Evolutionary conservation across 2,888 invertebrate species (phyloP), one percentile per base, ranked within the genome.

Genomic region (Sympetrum striolatum): DNA sequence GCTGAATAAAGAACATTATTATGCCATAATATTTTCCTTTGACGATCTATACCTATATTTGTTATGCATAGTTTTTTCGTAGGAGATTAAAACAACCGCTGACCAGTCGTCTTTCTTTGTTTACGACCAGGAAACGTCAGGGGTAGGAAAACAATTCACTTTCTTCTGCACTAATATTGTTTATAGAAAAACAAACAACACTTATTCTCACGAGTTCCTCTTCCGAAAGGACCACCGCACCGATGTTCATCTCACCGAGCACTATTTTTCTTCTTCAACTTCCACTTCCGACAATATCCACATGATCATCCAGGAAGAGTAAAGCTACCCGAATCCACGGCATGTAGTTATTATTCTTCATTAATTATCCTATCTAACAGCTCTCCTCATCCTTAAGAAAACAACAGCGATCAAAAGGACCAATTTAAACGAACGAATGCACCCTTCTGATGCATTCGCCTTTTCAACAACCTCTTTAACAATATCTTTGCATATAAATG

Each of bases 391-490:
- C 31, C 31, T 73, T 73, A 73, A 86, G 60, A 86, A 58, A 86
- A n/a, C 37, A 86, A 86, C 86, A 86, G 60, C 37, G 60, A 86
- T 86, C 58, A 86, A 64, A 82, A 86, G 58, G 60, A 86, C 86
- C 86, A 64, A 37, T 60, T 10, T 86, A 58, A 86, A 86, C 35
- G 35, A 37, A 86, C 86, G n/a, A 58, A 60, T 15, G 37, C 58
- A 58, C 18, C 53, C 53, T 53, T 53, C 53, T 5, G 53, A 53
- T 53, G 53, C 8, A 53, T 53, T 53, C 53, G 1, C 18, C 53
- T 18, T 53, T 53, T 53, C 53, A 53, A 53, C 82, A 60, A 58
- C 22, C 58, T 82, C 31, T 73, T 86, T 22, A 37, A 37, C 86
- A 31, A 86, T 18, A 37, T 58, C 12, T 60, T 60, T 82, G 35